phyloP scores from a whole-genome alignment of 2,797 vertebrate genomes.

The Ciconia nigra region DNA sequence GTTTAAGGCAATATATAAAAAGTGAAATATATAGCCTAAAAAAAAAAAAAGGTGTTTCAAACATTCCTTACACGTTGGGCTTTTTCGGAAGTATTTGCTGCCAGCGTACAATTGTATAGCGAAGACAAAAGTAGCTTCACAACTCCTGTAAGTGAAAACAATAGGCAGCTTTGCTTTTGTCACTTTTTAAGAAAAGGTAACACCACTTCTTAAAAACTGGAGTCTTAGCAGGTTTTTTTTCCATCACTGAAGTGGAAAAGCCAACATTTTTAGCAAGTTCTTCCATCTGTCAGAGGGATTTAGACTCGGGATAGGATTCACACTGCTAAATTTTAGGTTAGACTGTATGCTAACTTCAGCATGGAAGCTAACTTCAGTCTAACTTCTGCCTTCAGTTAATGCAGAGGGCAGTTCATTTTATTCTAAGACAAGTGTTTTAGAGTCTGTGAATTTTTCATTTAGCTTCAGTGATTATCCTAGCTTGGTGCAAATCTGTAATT shows the following conservation, averaged over 20 bases:
- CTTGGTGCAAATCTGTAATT: neutral
- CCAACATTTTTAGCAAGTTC: neutral
- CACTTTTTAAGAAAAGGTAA: neutral
- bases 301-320: neutral
- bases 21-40: neutral
- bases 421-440: neutral
- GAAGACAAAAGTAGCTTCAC: no score
- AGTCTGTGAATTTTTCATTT: neutral
- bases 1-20: neutral
- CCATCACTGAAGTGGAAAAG: neutral
- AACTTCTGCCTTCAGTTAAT: neutral
- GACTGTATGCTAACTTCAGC: neutral
- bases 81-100: neutral
- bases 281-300: neutral
- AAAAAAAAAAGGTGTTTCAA: neutral
- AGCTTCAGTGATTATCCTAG: neutral
- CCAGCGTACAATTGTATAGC: neutral
- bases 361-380: no score
- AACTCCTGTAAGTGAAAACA: neutral
- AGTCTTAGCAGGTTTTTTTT: neutral
- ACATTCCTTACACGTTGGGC: neutral
- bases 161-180: neutral
- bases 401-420: neutral
- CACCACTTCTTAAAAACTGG: neutral
- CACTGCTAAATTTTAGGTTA: neutral